A percentile compares a stretch with the other conserved stretches of the same genome.
These are phyloP conservation scores for Ectropis crepuscularia DNA, from an alignment of 2,888 invertebrate species.

Conservation along the genomic window DNA sequence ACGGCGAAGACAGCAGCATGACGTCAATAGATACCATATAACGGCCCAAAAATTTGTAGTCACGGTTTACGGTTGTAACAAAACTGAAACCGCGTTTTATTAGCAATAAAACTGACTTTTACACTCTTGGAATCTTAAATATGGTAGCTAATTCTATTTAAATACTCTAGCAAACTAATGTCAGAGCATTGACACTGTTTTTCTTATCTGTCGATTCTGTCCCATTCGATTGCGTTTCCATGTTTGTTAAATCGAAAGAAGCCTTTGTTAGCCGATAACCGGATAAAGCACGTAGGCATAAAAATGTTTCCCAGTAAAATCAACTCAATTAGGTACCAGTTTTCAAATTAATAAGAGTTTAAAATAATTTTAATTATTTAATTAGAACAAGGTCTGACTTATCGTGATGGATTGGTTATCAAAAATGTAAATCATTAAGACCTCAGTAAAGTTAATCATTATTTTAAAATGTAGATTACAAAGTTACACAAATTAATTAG, in stretches of 20 bases:
- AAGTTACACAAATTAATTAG: no score
- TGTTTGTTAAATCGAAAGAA: conserved; percentile 57
- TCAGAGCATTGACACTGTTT: conserved; percentile 44
- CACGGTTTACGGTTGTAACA: background rate
- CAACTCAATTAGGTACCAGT: background rate
- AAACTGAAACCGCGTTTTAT: background rate
- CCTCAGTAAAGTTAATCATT: background rate
- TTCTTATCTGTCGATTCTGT: conserved; percentile 47
- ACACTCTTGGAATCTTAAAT: background rate
- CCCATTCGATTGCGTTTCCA: conserved; percentile 57
- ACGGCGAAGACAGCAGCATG: conserved; percentile 34
- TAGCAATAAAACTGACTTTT: background rate
- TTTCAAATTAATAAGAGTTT: no score
- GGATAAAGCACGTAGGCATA: conserved; percentile 54
- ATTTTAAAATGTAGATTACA: no score
- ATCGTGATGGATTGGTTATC: background rate
- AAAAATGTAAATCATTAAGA: background rate
- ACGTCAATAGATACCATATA: background rate
- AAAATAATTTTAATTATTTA: background rate
- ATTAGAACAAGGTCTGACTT: background rate
- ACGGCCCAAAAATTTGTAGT: background rate
- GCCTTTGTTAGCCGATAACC: conserved; percentile 55
- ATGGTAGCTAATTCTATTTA: background rate
- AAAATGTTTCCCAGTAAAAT: background rate
- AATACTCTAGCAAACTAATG: conserved; percentile 10